These are phyloP conservation scores for Pterocles orientalis DNA, from an alignment of 2,113 vertebrate genomes.

Conservation along the genomic window DNA sequence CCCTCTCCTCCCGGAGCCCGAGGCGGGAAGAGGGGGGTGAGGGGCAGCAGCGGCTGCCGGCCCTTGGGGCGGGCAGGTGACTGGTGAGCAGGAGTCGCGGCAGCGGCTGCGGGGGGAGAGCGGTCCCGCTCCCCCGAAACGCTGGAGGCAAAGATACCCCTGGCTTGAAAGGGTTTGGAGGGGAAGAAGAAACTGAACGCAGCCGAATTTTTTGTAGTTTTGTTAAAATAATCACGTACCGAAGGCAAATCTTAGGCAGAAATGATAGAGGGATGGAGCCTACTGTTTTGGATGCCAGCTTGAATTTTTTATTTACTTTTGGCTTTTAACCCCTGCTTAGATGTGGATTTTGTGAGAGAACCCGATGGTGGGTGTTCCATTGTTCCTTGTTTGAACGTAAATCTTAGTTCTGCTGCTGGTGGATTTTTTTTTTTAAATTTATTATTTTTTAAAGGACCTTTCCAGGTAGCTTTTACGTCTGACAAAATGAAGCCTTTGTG, in stretches of 20 bases:
- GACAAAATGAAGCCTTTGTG: conserved; percentile 52
- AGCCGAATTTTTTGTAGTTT: neutral
- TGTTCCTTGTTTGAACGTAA: neutral
- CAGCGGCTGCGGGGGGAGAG: neutral
- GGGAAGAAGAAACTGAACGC: neutral
- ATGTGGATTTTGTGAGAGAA: conserved; percentile 13
- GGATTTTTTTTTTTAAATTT: neutral
- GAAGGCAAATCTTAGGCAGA: neutral
- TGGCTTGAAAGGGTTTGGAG: neutral
- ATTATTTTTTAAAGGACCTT: conserved; percentile 15
- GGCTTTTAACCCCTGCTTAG: neutral
- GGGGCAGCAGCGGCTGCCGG: neutral
- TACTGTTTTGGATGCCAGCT: neutral
- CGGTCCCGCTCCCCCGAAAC: neutral
- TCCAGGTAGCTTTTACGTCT: conserved; percentile 35
- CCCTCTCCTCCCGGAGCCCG: neutral
- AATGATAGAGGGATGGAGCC: neutral
- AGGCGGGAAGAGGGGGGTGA: neutral
- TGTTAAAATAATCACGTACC: neutral
- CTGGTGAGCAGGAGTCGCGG: neutral
- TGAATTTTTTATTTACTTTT: conserved; percentile 23
- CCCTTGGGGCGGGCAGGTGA: neutral
- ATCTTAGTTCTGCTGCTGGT: conserved; percentile 41
- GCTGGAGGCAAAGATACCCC: neutral
- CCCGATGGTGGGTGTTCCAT: neutral